phyloP scores from a whole-genome alignment of 2,113 vertebrate genomes.

The Corvus moneduloides region DNA sequence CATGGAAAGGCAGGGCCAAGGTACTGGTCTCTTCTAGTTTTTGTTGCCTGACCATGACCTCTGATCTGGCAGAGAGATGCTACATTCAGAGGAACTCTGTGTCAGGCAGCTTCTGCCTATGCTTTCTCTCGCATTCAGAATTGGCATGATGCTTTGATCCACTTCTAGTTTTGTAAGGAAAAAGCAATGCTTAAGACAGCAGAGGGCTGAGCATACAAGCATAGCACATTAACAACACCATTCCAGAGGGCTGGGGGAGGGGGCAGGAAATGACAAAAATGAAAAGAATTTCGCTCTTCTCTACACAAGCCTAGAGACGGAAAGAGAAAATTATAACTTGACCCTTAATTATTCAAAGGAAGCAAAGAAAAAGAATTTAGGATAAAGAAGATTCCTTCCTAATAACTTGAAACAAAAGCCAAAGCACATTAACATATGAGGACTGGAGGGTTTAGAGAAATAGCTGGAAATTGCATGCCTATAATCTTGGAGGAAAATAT shows the following conservation, averaged over 20 bases:
- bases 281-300: not conserved
- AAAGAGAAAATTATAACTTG: not conserved
- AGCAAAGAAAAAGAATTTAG: conserved; percentile 11
- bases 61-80: not conserved
- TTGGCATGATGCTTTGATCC: not conserved
- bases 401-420: not conserved
- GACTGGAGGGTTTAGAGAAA: not conserved
- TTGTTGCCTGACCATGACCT: not conserved
- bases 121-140: not conserved
- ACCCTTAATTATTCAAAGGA: not conserved
- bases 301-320: not conserved
- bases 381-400: not conserved
- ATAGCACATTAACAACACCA: not conserved
- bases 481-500: not conserved
- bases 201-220: not conserved
- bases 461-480: not conserved
- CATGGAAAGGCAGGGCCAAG: not conserved
- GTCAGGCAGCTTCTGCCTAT: not conserved
- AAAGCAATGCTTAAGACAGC: not conserved
- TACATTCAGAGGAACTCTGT: not conserved
- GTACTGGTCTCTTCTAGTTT: not conserved
- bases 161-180: not conserved
- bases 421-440: not conserved
- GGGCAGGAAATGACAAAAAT: not conserved
- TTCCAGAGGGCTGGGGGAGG: not conserved